Evolutionary conservation across 2,888 invertebrate species (phyloP).

Genomic region (Athalia rosae): DNA sequence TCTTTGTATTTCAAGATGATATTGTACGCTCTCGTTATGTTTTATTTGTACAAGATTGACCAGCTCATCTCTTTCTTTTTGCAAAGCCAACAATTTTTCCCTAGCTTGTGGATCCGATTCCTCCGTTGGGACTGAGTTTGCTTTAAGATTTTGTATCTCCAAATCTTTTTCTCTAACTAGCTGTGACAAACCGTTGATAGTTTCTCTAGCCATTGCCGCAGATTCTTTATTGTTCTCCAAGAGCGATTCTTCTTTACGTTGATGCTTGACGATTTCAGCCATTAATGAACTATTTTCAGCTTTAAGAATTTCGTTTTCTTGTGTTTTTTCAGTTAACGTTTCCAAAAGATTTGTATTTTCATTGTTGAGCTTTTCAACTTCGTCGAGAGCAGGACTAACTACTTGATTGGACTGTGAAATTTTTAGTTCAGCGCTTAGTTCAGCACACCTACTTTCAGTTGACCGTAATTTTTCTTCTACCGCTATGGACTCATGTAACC

Average conservation of each 20-base stretch:
- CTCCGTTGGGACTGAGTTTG: conserved; percentile 25
- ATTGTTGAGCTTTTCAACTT: conserved; percentile 46
- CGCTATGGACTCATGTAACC: conserved; percentile 42
- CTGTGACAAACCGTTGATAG: conserved; percentile 68
- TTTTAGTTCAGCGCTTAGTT: conserved; percentile 61
- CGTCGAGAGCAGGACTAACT: conserved; percentile 54
- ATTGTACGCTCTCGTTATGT: conserved; percentile 89
- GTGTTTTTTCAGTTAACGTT: conserved; percentile 71
- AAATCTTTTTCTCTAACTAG: conserved; percentile 72
- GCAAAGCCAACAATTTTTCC: conserved; percentile 62
- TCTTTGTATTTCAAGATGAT: conserved; percentile 90
- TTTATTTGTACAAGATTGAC: conserved; percentile 85
- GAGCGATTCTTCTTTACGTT: conserved; percentile 57
- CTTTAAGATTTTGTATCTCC: conserved; percentile 66
- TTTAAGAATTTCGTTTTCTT: conserved; percentile 69
- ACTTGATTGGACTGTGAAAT: conserved; percentile 57
- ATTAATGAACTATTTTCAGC: conserved; percentile 54
- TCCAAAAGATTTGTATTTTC: conserved; percentile 54
- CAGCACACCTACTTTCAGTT: conserved; percentile 47
- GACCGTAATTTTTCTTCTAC: conserved; percentile 48
- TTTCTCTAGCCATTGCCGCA: conserved; percentile 64
- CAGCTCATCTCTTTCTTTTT: conserved; percentile 81
- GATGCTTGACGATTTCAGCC: conserved; percentile 63
- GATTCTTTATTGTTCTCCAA: conserved; percentile 66
- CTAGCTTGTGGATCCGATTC: conserved; percentile 47